Base-by-base conservation (phyloP, 2,797 vertebrate species). In the Danionella dracula region DNA sequence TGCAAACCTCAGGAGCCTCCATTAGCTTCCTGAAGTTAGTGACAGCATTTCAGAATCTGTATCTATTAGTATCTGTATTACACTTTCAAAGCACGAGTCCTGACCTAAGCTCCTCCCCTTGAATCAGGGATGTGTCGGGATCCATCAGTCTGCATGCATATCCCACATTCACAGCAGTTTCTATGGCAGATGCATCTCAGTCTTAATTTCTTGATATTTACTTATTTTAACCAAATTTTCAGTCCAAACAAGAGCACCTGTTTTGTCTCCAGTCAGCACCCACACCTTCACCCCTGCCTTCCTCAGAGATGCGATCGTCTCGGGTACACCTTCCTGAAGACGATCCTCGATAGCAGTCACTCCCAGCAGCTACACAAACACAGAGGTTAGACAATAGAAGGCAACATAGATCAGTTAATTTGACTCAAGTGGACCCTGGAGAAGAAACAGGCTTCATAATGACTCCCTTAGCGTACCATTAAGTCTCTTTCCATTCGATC, bases 191-290 rank as follows among this genome's bases (percentile, higher is more conserved):
- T 2, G 50, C 6, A 45, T 1, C 55, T 23, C 32, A 45, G 16
- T 7, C 76, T 4, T 29, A 3, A 8, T 9, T 12, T 7, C 0
- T 9, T 29, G 4, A 38, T 8, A 35, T 31, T 32, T 3, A 5
- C 45, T n/a, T 48, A 11, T 6, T 31, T 29, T 1, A 31, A 42
- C 19, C 8, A 10, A 42, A 46, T 0, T 35, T 20, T 4, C 4
- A 20, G 29, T 21, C 12, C 1, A 21, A 58, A 57, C 13, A 27
- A 32, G 8, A 38, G 62, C 81, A 99, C 95, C 96, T 93, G 90
- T 93, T 81, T 99, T 99, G 82, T 99, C 96, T 77, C 96, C 94
- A 0, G 95, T 98, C 57, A 98, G 85, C 40, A 98, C 89, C 95
- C 96, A 99, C 32, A 98, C 85, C 85, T 94, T 96, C 60, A 98